Conservation (phyloP, 1,140 invertebrate species). For the Arctopsyche grandis region DNA sequence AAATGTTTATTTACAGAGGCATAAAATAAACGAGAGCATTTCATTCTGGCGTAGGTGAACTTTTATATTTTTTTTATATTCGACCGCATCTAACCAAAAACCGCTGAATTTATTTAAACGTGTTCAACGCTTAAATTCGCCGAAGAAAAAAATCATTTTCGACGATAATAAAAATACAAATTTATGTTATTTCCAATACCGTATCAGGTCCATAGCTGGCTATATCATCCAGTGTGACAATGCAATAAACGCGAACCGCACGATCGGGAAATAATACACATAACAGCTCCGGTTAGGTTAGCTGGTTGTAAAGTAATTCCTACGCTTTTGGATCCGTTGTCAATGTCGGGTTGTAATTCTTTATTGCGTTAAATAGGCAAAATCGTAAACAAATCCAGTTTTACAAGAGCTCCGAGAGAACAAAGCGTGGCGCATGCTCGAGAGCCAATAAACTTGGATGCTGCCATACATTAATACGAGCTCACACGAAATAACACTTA, state of each 20-base stretch:
- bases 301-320: conserved; percentile 26
- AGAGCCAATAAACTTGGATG: conserved; percentile 9
- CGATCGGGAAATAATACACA: neutral
- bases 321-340: conserved; percentile 40
- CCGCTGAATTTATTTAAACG: too few relatives aligned
- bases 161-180: too few relatives aligned
- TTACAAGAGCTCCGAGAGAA: conserved; percentile 16
- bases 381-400: conserved; percentile 40
- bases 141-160: too few relatives aligned
- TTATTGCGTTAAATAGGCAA: conserved; percentile 22
- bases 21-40: too few relatives aligned
- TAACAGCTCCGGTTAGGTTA: neutral
- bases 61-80: too few relatives aligned
- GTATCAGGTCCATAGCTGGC: neutral
- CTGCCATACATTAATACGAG: neutral
- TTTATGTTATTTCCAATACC: too few relatives aligned
- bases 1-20: too few relatives aligned
- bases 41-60: too few relatives aligned
- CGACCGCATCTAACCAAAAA: too few relatives aligned
- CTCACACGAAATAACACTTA: neutral
- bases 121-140: too few relatives aligned
- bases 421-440: conserved; percentile 12
- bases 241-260: conserved; percentile 4
- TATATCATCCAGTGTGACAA: neutral
- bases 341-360: conserved; percentile 41